Evolutionary conservation across 2,888 invertebrate genomes (phyloP).

Genomic region (Leptinotarsa rubiginosa): DNA sequence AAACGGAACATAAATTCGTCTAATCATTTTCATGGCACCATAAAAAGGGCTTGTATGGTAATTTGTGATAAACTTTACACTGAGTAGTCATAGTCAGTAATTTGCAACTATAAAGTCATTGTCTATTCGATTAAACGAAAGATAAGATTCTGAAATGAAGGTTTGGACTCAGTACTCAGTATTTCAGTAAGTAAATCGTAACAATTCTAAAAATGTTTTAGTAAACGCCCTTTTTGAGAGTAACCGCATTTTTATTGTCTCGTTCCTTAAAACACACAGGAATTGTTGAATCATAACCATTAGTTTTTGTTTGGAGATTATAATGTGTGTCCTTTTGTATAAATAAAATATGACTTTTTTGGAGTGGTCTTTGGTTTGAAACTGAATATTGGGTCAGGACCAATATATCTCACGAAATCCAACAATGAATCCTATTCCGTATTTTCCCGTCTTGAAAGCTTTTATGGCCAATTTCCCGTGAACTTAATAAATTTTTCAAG

Average conservation of each 20-base stretch:
- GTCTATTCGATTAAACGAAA: not conserved
- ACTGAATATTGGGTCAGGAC: not conserved
- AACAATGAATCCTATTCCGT: slow-evolving; percentile 9
- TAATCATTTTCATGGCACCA: slow-evolving; percentile 5
- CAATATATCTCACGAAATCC: slow-evolving; percentile 15
- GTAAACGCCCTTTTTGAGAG: not conserved
- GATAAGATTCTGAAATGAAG: too few relatives aligned
- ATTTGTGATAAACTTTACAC: slow-evolving; percentile 7
- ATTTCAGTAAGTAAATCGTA: too few relatives aligned
- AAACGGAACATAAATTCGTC: not conserved
- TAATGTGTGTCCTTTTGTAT: not conserved
- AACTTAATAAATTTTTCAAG: slow-evolving; percentile 25
- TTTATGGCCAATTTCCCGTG: slow-evolving; percentile 20
- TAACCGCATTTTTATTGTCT: too few relatives aligned
- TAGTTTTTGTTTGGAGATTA: not conserved
- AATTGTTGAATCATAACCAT: not conserved
- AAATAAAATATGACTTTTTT: not conserved
- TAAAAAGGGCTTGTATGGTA: not conserved
- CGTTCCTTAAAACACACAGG: not conserved
- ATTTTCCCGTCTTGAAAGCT: slow-evolving; percentile 13
- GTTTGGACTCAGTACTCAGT: too few relatives aligned
- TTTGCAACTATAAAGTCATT: slow-evolving; percentile 15
- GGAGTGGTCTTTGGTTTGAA: not conserved
- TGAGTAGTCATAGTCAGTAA: not conserved
- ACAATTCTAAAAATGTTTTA: not conserved